Conservation (phyloP, 2,797 vertebrate genomes). For the Enteromius viviparus region DNA sequence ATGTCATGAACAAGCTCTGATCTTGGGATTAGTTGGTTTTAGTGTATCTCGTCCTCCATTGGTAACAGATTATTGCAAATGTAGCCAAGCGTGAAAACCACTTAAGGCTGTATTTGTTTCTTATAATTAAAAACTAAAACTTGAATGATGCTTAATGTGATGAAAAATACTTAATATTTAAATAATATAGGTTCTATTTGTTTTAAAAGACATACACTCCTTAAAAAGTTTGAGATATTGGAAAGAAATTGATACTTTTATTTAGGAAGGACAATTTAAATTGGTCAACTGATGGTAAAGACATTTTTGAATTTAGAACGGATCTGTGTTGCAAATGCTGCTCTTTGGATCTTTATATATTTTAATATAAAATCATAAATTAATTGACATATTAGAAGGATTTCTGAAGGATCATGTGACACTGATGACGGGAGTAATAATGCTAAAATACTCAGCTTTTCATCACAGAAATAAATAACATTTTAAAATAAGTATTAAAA, state of each 20-base stretch:
- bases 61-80: not conserved
- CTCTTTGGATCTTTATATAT: not conserved
- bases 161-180: not conserved
- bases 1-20: not conserved
- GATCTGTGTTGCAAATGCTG: not conserved
- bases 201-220: not conserved
- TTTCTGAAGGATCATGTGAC: not conserved
- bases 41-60: not conserved
- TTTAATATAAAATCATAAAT: not conserved
- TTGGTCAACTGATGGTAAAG: not conserved
- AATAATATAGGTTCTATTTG: not conserved
- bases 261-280: not conserved
- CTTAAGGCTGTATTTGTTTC: not conserved
- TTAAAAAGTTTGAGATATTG: not conserved
- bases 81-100: not conserved
- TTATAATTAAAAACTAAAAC: not conserved
- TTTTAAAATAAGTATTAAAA: not conserved
- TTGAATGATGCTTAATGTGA: not conserved
- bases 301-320: not conserved
- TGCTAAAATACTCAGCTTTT: not conserved
- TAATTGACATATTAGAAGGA: not conserved
- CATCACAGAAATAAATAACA: not conserved
- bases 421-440: not conserved
- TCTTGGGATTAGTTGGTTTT: not conserved
- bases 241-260: not conserved